Evolutionary conservation across 2,888 invertebrate genomes (phyloP).

Genomic region (Eudasyphora cyanicolor): DNA sequence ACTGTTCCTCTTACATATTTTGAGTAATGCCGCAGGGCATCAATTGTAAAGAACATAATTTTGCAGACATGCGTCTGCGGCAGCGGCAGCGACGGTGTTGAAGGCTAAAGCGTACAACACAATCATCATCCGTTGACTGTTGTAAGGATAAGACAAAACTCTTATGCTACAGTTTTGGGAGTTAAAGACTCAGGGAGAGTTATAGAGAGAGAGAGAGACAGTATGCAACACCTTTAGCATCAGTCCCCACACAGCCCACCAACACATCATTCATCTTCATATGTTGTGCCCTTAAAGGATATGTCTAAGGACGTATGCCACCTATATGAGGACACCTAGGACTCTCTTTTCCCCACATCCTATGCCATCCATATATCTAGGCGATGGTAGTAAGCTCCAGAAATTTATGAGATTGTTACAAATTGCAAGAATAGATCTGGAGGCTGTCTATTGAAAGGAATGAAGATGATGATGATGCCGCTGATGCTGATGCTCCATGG

Average conservation of each 20-base stretch:
- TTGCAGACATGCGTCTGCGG: neutral
- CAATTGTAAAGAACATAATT: conserved; percentile 12
- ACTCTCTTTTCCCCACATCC: too few species aligned
- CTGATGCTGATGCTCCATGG: neutral
- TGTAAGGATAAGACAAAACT: neutral
- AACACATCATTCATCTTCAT: neutral
- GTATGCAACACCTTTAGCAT: neutral
- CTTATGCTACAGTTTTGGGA: neutral
- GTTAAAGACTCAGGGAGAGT: neutral
- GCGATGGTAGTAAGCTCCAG: neutral
- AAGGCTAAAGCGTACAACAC: neutral
- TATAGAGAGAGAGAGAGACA: neutral
- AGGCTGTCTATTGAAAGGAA: too few species aligned
- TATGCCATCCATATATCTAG: too few species aligned
- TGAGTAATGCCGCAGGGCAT: neutral
- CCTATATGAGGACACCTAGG: neutral
- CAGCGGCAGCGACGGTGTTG: too few species aligned
- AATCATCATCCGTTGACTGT: neutral
- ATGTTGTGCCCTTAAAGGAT: neutral
- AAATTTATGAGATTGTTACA: conserved; percentile 6
- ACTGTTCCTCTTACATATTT: neutral
- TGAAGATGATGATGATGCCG: too few species aligned
- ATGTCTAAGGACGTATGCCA: neutral
- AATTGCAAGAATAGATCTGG: conserved; percentile 15
- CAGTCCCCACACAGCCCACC: neutral